A percentile compares a stretch with the other conserved stretches of the same genome.
Conservation (phyloP, 1,140 invertebrate genomes). For the Heliothis virescens region DNA sequence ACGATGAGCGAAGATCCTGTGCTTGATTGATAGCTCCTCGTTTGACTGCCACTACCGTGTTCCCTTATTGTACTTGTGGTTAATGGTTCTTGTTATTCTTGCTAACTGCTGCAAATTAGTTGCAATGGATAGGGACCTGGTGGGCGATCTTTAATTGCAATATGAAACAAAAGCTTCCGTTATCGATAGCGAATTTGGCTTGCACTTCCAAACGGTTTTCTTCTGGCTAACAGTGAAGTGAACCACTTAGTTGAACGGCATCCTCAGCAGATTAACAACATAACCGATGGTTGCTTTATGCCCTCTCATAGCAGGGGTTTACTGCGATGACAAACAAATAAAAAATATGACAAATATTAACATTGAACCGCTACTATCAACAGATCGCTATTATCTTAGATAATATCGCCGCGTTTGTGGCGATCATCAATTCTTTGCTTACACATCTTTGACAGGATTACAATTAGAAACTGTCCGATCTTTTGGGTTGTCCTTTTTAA, state of each 20-base stretch:
- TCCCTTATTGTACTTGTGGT: slow-evolving; percentile 46
- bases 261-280: slow-evolving; percentile 13
- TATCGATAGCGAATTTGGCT: background rate
- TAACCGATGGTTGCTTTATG: slow-evolving; percentile 34
- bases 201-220: background rate
- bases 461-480: slow-evolving; percentile 85
- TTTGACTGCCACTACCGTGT: slow-evolving; percentile 49
- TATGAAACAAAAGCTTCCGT: background rate
- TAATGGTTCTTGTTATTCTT: slow-evolving; percentile 49
- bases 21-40: slow-evolving; percentile 67
- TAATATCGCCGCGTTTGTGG: slow-evolving; percentile 78
- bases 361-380: slow-evolving; percentile 75
- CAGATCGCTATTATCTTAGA: slow-evolving; percentile 72
- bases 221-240: background rate
- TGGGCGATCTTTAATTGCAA: background rate
- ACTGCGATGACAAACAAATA: slow-evolving; percentile 50
- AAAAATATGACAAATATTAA: slow-evolving; percentile 68
- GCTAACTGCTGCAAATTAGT: slow-evolving; percentile 39
- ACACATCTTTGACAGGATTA: slow-evolving; percentile 84
- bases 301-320: slow-evolving; percentile 28
- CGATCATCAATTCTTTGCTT: slow-evolving; percentile 84
- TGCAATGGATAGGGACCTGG: slow-evolving; percentile 11
- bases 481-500: slow-evolving; percentile 84
- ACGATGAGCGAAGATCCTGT: slow-evolving; percentile 81
- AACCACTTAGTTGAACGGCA: slow-evolving; percentile 14